Evolutionary conservation across 1,140 invertebrate genomes (phyloP), one percentile per base, ranked within the genome.

Genomic region (Oedothorax gibbosus): DNA sequence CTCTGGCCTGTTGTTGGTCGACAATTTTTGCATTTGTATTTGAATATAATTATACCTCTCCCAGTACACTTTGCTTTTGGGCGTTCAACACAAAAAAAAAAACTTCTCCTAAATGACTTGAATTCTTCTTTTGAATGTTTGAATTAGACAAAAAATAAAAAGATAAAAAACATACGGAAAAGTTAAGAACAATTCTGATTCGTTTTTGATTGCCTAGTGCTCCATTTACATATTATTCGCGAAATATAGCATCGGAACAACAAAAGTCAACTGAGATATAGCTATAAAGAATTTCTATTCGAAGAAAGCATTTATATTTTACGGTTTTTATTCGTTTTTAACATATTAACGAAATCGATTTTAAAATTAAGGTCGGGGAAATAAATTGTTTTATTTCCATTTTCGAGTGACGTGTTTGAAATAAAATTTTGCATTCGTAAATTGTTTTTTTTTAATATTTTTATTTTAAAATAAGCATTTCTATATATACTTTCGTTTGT

Each of bases 341-440:
- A 14, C 62, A 68, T 79, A 79, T 77, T 77, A 79, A 66, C 68
- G 14, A 49, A 54, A 79, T 79, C 77, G 77, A 79, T 79, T 79
- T 79, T 79, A 68, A 79, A 79, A 79, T 79, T 79, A 79, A 68
- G 77, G 77, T 68, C 77, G 77, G 64, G 49, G 15, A 79, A 79
- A 68, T 79, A 79, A 79, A 64, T 64, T 64, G 75, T 65, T 77
- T 77, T 49, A 51, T 54, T 66, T 79, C 57, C 18, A 51, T 49
- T 49, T 50, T 72, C 72, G 35, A 35, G 35, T 65, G 62, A 65
- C 62, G 15, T 69, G n/a, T 69, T 21, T 4, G 66, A 35, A 69
- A 12, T 69, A 8, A 50, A 15, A 35, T 35, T 12, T 69, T 50
- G 0, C 14, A 69, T 49, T 50, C 66, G 9, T 50, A 35, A 10